Evolutionary conservation across 2,797 vertebrate genomes (phyloP), one percentile per base, ranked within the genome.

Genomic region (Orientallactaga sibirica): DNA sequence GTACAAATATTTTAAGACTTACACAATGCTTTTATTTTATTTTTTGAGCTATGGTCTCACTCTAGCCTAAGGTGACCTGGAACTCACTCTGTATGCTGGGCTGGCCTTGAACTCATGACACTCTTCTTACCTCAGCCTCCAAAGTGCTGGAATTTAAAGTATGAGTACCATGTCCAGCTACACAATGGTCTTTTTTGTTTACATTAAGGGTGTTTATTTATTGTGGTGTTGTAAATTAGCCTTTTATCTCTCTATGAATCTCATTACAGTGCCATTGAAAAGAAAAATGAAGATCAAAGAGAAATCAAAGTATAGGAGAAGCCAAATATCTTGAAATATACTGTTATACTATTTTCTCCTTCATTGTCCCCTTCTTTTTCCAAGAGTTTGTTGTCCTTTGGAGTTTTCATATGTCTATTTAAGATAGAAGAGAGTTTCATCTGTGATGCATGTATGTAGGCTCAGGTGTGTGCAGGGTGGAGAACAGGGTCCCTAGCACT

Each of bases 221-320:
- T 48, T 48, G 43, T 43, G 22, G 19, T 70, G 14, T 86, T 94
- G 75, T 75, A 67, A 95, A 33, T 14, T 71, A 91, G 68, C 43
- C 79, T 0, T 58, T 81, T 70, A 61, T 55, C 29, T 78, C 90
- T 58, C 52, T 87, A 37, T 78, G 43, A 80, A 67, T 73, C 83
- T 88, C 79, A 71, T 29, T 15, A 84, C 15, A 48, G 61, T 67
- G 7, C 16, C 25, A 24, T 52, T 48, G 15, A 48, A 79, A 84
- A 20, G 20, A 29, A 24, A 58, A 70, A 48, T 25, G 29, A 18
- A 92, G 88, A 85, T 29, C 41, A 75, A 55, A 67, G 27, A 66
- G 15, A 41, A 16, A 2, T 20, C 20, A n/a, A 9, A 3, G 25
- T 77, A n/a, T 27, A n/a, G 27, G 2, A 37, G 18, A 85, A 85